Evolutionary conservation across 2,888 invertebrate species (phyloP).

Genomic region (Agrenia bidenticulata): DNA sequence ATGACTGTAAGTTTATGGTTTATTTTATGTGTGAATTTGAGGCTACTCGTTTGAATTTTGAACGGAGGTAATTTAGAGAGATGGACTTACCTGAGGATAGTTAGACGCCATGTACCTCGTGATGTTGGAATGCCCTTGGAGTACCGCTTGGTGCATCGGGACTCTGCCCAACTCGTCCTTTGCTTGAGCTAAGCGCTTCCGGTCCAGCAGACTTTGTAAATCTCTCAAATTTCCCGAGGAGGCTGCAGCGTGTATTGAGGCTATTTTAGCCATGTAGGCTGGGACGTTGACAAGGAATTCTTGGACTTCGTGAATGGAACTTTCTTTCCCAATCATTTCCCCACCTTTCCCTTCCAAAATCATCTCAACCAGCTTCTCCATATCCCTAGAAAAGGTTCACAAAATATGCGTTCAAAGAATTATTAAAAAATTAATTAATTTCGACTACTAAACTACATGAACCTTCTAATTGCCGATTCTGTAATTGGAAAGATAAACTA

Average conservation of each 20-base stretch:
- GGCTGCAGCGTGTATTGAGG: slow-evolving; percentile 81
- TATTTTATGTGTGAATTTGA: no score
- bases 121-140: slow-evolving; percentile 71
- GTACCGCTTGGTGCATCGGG: slow-evolving; percentile 61
- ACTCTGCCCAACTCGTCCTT: slow-evolving; percentile 78
- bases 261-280: slow-evolving; percentile 85
- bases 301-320: slow-evolving; percentile 71
- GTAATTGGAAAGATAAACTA: no score
- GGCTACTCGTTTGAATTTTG: no score
- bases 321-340: slow-evolving; percentile 66
- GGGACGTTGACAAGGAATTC: slow-evolving; percentile 85
- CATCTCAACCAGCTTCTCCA: slow-evolving; percentile 85
- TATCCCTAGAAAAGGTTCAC: slow-evolving; percentile 71
- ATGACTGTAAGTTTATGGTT: no score
- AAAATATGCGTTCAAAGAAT: no score
- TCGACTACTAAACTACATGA: no score
- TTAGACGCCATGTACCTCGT: slow-evolving; percentile 63
- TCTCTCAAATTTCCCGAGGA: slow-evolving; percentile 80
- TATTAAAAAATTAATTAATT: no score
- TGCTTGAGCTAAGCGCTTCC: slow-evolving; percentile 87
- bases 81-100: slow-evolving; percentile 53
- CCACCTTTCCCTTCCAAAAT: slow-evolving; percentile 86
- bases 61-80: background rate
- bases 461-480: no score
- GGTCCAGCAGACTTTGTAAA: slow-evolving; percentile 79